Evolutionary conservation across 2,113 vertebrate species (phyloP).

Genomic region (Gallinago undulata): DNA sequence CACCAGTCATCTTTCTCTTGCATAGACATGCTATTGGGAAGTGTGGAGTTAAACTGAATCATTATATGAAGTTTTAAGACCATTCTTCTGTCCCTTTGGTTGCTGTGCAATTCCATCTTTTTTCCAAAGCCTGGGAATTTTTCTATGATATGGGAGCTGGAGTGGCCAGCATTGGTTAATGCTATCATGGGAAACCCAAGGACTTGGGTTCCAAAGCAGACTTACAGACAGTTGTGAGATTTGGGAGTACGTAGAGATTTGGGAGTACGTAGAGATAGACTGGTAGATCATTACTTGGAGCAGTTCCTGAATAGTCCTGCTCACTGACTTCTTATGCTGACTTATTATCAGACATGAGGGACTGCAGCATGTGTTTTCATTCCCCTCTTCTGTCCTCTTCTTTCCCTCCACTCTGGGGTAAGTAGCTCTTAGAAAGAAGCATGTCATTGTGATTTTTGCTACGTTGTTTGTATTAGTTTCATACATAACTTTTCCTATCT

Average conservation of each 20-base stretch:
- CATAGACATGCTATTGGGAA: neutral
- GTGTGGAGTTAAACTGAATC: neutral
- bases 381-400: neutral
- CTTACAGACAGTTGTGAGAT: neutral
- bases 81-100: neutral
- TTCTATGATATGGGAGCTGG: neutral
- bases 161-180: neutral
- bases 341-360: fast-evolving
- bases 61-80: neutral
- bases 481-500: neutral
- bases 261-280: neutral
- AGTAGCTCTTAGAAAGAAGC: neutral
- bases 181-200: fast-evolving
- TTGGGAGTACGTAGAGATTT: neutral
- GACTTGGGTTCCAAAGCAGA: neutral
- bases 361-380: neutral
- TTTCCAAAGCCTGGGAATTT: neutral
- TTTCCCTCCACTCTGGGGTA: neutral
- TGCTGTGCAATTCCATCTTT: neutral
- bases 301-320: neutral
- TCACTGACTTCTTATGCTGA: neutral
- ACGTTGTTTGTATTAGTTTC: neutral
- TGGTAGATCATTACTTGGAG: neutral
- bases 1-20: neutral
- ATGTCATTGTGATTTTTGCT: neutral